Percentiles rank a stretch among this genome's conserved stretches.
These are phyloP conservation scores for Cheilosia variabilis DNA, from an alignment of 2,888 invertebrate genomes.

Conservation along the genomic window DNA sequence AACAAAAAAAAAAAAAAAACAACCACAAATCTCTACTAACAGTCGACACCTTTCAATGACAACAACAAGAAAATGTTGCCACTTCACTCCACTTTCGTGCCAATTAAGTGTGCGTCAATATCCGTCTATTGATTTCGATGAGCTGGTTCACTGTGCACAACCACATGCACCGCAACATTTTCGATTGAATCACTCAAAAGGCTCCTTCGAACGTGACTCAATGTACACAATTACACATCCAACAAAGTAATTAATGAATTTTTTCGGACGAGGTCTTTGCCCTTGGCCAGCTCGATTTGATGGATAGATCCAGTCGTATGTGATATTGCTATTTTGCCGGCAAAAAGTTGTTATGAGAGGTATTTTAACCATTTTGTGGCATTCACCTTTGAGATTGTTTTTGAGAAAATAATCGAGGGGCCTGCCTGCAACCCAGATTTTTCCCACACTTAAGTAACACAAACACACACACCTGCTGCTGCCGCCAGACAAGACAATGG, in stretches of 20 bases:
- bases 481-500: neutral
- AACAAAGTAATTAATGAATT: slow-evolving; percentile 16
- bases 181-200: slow-evolving; percentile 25
- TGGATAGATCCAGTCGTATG: neutral
- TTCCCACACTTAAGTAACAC: slow-evolving; percentile 54
- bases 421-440: slow-evolving; percentile 22
- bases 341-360: slow-evolving; percentile 12
- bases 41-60: neutral
- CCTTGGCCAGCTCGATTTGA: slow-evolving; percentile 9
- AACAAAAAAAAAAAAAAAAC: slow-evolving; percentile 22
- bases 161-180: neutral
- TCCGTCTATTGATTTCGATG: slow-evolving; percentile 36
- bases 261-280: slow-evolving; percentile 29
- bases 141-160: slow-evolving; percentile 20
- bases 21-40: neutral
- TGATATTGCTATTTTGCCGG: slow-evolving; percentile 14
- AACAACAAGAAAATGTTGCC: slow-evolving; percentile 25
- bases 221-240: neutral
- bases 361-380: slow-evolving; percentile 16
- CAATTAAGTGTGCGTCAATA: slow-evolving; percentile 64
- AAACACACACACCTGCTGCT: slow-evolving; percentile 13
- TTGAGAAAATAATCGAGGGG: neutral
- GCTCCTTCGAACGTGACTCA: slow-evolving; percentile 31
- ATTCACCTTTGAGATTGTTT: slow-evolving; percentile 24
- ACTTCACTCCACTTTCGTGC: slow-evolving; percentile 47